These are phyloP conservation scores for Manduca sexta DNA, from an alignment of 1,140 invertebrate genomes.

Conservation along the genomic window DNA sequence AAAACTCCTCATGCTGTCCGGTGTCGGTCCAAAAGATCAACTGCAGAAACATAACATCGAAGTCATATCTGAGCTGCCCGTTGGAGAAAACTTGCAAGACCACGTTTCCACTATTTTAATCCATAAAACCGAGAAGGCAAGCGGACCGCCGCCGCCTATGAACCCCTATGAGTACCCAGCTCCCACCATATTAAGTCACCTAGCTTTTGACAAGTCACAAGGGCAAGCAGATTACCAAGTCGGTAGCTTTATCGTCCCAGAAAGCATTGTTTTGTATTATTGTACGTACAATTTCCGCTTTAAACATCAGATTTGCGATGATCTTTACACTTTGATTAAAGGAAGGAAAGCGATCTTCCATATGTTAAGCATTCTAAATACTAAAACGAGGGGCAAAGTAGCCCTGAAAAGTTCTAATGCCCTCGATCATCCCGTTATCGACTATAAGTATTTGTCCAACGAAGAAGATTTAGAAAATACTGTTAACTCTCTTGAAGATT, in stretches of 20 bases:
- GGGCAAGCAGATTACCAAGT: not conserved
- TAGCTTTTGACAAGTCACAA: not conserved
- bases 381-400: slow-evolving; percentile 4
- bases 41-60: slow-evolving; percentile 74
- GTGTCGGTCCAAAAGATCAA: slow-evolving; percentile 78
- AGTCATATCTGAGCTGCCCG: slow-evolving; percentile 75
- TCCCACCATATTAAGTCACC: not conserved
- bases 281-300: not conserved
- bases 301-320: slow-evolving; percentile 1
- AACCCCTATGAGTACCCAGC: not conserved
- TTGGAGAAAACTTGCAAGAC: slow-evolving; percentile 82
- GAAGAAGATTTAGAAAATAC: slow-evolving; percentile 12
- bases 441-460: not conserved
- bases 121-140: not conserved
- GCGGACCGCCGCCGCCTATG: not conserved
- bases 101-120: slow-evolving; percentile 35
- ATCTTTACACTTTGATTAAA: not conserved
- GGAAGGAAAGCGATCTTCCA: not conserved
- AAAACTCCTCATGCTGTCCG: slow-evolving; percentile 80
- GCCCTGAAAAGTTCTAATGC: not conserved
- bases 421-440: slow-evolving; percentile 1
- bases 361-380: not conserved
- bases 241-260: not conserved
- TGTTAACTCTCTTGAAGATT: slow-evolving; percentile 15
- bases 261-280: not conserved